Evolutionary conservation across 1,140 invertebrate genomes (phyloP), one percentile per base, ranked within the genome.

Genomic region (Drosophila pectinifera): DNA sequence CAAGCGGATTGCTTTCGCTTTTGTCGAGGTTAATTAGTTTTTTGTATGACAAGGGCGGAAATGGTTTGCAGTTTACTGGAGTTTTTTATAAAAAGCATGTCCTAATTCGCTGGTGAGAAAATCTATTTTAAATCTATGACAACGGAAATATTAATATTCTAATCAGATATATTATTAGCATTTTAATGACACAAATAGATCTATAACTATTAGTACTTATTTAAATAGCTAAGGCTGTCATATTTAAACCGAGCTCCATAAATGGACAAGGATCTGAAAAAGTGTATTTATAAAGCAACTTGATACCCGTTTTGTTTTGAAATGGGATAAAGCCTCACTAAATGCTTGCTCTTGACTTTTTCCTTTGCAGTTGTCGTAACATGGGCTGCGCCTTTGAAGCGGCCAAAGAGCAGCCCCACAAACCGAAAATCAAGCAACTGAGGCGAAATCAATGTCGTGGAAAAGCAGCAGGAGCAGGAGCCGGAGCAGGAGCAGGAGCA

Each of bases 311-410:
- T 3, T 3, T 31, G 8, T 31, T 31, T 31, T 31, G 3, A 10
- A 31, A 31, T 31, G 28, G 28, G 8, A 31, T 31, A 31, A 31
- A 31, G 10, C 28, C 10, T 22, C n/a, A 20, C 20, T 13, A 20
- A 58, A 41, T 22, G 8, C 6, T 11, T 36, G 53, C 28, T 31
- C 20, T 58, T 45, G 20, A 68, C 58, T 6, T 11, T 42, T 72
- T 54, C 64, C 34, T 13, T 88, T 79, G 49, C 75, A 92, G 91
- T 81, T 77, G 56, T 70, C 72, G 41, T 91, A 92, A 84, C 85
- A 92, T 92, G 91, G 91, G 88, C 88, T 92, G 85, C 80, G 72
- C 69, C 73, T 92, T 79, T 77, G 82, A 92, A 81, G 74, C 91
- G 74, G 80, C 78, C 69, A 84, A 69, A 83, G 72, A 90, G 65